Evolutionary conservation across 2,113 vertebrate species (phyloP).

Genomic region (Bufo bufo): DNA sequence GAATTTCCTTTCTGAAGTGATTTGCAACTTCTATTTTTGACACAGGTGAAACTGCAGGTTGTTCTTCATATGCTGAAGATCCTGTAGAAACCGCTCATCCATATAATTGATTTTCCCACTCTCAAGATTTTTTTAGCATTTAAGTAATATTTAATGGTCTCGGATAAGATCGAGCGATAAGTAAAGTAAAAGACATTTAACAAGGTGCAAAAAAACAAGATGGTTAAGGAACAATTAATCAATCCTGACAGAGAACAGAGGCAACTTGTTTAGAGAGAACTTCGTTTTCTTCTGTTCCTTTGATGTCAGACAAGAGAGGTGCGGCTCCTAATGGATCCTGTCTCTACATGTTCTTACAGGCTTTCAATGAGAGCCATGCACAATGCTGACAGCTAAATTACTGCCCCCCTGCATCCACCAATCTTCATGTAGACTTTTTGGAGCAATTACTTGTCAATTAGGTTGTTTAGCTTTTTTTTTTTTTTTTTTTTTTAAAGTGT

Average conservation of each 20-base stretch:
- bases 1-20: background rate
- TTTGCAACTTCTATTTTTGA: background rate
- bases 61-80: background rate
- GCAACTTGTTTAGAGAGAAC: background rate
- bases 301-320: background rate
- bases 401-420: too few relatives aligned
- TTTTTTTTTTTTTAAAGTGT: too few relatives aligned
- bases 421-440: too few relatives aligned
- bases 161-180: background rate
- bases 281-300: background rate
- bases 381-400: background rate
- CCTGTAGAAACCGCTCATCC: background rate
- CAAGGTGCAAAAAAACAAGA: background rate
- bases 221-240: slow-evolving; percentile 12
- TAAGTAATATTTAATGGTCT: slow-evolving; percentile 19
- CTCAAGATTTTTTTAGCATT: background rate
- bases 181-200: background rate
- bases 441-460: too few relatives aligned
- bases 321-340: background rate
- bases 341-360: background rate
- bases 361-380: background rate
- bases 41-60: background rate
- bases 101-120: slow-evolving; percentile 22
- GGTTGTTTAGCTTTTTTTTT: too few relatives aligned
- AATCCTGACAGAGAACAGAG: slow-evolving; percentile 15